Percentiles rank a stretch among this genome's conserved stretches.
These are phyloP conservation scores for Xyrauchen texanus DNA, from an alignment of 2,113 vertebrate species.

Conservation along the genomic window DNA sequence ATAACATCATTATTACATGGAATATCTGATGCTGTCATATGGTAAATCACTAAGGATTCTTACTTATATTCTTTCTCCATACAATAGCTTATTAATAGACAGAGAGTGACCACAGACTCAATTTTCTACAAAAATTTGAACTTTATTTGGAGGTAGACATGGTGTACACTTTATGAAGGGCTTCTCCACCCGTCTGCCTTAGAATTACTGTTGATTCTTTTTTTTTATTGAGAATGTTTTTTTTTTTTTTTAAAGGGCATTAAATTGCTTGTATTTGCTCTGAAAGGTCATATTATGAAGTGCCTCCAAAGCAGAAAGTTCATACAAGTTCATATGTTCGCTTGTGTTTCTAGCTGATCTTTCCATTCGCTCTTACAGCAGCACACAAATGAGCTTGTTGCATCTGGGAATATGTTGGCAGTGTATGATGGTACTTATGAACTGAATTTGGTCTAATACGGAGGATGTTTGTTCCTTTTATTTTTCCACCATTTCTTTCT, in stretches of 20 bases:
- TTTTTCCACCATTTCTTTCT: too few relatives aligned
- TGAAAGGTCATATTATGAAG: neutral
- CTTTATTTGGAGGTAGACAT: slow-evolving; percentile 18
- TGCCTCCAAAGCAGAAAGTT: slow-evolving; percentile 3
- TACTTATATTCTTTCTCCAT: too few relatives aligned
- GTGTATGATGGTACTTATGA: slow-evolving; percentile 25
- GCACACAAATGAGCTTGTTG: neutral
- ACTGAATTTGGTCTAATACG: slow-evolving; percentile 11
- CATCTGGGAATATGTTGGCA: slow-evolving; percentile 1
- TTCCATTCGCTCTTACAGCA: neutral
- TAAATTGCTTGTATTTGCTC: neutral
- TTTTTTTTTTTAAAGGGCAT: neutral
- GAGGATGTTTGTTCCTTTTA: too few relatives aligned
- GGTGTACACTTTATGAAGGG: slow-evolving; percentile 42
- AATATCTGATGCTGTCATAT: too few relatives aligned
- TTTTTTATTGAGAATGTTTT: neutral
- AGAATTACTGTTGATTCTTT: slow-evolving; percentile 23
- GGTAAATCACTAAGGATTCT: too few relatives aligned
- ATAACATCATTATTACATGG: too few relatives aligned
- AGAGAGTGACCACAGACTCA: too few relatives aligned
- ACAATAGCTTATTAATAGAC: neutral
- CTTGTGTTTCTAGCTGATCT: neutral
- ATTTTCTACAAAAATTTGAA: neutral
- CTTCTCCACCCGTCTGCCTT: slow-evolving; percentile 56
- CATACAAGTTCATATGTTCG: neutral